Evolutionary conservation across 2,113 vertebrate species (phyloP).

Genomic region (Gymnobelideus leadbeateri): DNA sequence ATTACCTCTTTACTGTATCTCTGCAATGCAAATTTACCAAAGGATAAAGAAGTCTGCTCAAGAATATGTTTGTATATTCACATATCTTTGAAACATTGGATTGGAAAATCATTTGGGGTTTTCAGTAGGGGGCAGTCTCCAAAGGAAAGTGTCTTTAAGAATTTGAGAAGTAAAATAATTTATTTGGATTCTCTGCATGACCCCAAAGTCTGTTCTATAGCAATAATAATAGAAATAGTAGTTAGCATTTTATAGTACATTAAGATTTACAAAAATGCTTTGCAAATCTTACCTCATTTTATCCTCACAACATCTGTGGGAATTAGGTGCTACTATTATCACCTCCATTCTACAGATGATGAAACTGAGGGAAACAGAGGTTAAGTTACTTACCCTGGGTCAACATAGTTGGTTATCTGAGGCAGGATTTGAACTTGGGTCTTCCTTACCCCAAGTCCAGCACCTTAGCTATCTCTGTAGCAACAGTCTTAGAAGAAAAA

Average conservation of each 20-base stretch:
- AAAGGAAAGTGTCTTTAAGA: neutral
- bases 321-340: neutral
- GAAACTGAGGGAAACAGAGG: neutral
- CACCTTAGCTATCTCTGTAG: neutral
- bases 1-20: slow-evolving; percentile 3
- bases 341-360: neutral
- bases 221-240: neutral
- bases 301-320: neutral
- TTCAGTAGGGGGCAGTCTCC: neutral
- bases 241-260: neutral
- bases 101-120: neutral
- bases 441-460: neutral
- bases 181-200: neutral
- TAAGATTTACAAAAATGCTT: neutral
- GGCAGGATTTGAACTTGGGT: neutral
- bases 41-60: neutral
- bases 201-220: neutral
- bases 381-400: neutral
- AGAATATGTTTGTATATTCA: neutral
- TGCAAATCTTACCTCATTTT: neutral
- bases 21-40: slow-evolving; percentile 37
- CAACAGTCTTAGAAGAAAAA: neutral
- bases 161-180: neutral
- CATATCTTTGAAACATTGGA: slow-evolving; percentile 1
- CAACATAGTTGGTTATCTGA: neutral